phyloP scores from a whole-genome alignment of 2,797 vertebrate genomes.

The Clarias laeviceps region DNA sequence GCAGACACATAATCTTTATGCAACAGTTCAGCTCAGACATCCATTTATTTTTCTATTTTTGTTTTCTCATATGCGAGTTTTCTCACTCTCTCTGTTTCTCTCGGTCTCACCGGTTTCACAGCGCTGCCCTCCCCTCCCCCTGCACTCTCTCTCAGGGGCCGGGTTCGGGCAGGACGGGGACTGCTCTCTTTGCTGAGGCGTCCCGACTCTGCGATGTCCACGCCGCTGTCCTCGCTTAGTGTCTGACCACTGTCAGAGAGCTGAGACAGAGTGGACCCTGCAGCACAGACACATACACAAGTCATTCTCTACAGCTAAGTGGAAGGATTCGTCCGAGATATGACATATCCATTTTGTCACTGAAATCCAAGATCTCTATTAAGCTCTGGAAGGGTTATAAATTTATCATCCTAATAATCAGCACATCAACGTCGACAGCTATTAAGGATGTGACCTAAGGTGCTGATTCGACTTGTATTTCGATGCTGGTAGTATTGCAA shows the following conservation, averaged over 20 bases:
- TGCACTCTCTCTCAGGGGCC: slow-evolving; percentile 72
- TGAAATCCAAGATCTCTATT: neutral
- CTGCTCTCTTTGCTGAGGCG: slow-evolving; percentile 75
- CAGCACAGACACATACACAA: slow-evolving; percentile 44
- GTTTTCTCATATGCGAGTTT: neutral
- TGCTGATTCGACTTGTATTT: too few species aligned
- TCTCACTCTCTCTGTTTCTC: slow-evolving; percentile 47
- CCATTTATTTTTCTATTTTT: neutral
- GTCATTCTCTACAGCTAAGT: neutral
- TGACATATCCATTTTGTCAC: neutral
- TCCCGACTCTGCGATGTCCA: slow-evolving; percentile 80
- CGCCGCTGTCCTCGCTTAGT: slow-evolving; percentile 86
- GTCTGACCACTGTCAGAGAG: slow-evolving; percentile 84
- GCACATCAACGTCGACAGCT: neutral
- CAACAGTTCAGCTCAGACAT: neutral
- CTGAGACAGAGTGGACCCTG: slow-evolving; percentile 82
- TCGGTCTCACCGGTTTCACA: slow-evolving; percentile 85
- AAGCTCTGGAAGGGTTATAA: neutral
- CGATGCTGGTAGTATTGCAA: too few species aligned
- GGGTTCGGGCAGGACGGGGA: slow-evolving; percentile 73
- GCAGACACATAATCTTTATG: neutral
- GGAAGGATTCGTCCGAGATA: neutral
- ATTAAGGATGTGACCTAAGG: neutral
- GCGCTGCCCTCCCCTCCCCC: slow-evolving; percentile 74
- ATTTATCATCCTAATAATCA: slow-evolving; percentile 7